A percentile compares a stretch with the other conserved stretches of the same genome.
These are phyloP conservation scores for Engraulis encrasicolus DNA, from an alignment of 2,113 vertebrate species.

Conservation along the genomic window DNA sequence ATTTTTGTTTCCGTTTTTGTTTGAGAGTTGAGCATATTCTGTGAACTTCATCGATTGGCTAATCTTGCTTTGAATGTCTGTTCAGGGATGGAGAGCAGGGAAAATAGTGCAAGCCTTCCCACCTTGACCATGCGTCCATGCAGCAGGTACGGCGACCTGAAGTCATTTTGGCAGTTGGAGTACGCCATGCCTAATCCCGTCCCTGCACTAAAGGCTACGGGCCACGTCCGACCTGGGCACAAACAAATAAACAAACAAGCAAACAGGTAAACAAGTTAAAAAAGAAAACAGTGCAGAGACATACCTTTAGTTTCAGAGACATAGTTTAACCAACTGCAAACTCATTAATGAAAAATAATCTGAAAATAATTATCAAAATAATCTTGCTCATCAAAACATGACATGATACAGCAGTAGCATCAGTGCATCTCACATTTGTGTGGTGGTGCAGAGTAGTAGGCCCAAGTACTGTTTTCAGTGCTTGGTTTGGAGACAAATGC, in stretches of 20 bases:
- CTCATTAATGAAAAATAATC: not conserved
- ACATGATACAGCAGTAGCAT: no score
- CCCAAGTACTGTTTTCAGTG: no score
- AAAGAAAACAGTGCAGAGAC: not conserved
- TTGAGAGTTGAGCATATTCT: no score
- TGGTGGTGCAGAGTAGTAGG: no score
- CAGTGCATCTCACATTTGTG: no score
- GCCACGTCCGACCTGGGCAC: slow-evolving; percentile 84
- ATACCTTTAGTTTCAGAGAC: no score
- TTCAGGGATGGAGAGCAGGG: not conserved
- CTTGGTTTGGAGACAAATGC: no score
- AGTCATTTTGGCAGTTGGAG: slow-evolving; percentile 92
- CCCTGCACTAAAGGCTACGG: slow-evolving; percentile 84
- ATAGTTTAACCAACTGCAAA: not conserved
- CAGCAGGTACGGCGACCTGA: slow-evolving; percentile 84
- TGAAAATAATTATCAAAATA: no score
- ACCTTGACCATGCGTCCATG: slow-evolving; percentile 88
- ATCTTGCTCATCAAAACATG: not conserved
- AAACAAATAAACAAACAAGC: slow-evolving; percentile 17
- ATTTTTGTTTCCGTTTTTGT: no score
- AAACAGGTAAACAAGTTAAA: slow-evolving; percentile 10
- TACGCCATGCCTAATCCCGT: slow-evolving; percentile 90
- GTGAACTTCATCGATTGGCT: no score
- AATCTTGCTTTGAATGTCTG: not conserved
- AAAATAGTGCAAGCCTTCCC: slow-evolving; percentile 32